Evolutionary conservation across 2,797 vertebrate species (phyloP).

Genomic region (Argya squamiceps): DNA sequence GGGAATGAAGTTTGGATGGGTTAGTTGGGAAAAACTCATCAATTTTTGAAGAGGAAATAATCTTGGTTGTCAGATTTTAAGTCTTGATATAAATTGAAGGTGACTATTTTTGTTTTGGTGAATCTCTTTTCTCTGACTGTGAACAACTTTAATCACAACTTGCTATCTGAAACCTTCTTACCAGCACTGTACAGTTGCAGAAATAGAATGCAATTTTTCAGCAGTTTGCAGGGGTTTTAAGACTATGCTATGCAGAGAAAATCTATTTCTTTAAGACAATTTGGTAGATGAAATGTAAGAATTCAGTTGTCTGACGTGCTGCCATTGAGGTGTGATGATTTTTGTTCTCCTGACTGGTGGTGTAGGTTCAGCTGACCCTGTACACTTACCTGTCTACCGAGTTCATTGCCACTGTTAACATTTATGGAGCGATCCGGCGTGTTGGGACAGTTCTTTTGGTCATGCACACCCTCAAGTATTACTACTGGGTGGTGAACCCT

Average conservation of each 20-base stretch:
- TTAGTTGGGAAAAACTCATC: neutral
- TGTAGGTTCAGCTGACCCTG: constrained; percentile 90
- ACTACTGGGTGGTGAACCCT: constrained; percentile 95
- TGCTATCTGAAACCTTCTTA: neutral
- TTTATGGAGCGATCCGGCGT: constrained; percentile 93
- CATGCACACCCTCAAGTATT: constrained; percentile 96
- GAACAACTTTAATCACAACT: neutral
- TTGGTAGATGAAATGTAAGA: neutral
- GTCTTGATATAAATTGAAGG: neutral
- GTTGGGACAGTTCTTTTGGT: constrained; percentile 94
- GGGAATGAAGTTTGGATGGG: neutral
- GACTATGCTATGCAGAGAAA: neutral
- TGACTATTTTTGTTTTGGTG: neutral
- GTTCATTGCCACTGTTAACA: constrained; percentile 94
- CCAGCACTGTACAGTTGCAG: neutral
- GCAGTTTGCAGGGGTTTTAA: neutral
- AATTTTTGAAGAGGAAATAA: neutral
- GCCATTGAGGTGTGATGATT: neutral
- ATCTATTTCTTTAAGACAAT: neutral
- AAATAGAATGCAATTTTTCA: neutral
- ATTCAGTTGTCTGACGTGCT: neutral
- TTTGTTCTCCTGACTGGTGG: neutral
- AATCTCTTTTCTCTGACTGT: neutral
- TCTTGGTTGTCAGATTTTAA: neutral
- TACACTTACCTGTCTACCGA: constrained; percentile 96